Conservation (phyloP, 2,888 invertebrate species). For the Notodonta ziczac region DNA sequence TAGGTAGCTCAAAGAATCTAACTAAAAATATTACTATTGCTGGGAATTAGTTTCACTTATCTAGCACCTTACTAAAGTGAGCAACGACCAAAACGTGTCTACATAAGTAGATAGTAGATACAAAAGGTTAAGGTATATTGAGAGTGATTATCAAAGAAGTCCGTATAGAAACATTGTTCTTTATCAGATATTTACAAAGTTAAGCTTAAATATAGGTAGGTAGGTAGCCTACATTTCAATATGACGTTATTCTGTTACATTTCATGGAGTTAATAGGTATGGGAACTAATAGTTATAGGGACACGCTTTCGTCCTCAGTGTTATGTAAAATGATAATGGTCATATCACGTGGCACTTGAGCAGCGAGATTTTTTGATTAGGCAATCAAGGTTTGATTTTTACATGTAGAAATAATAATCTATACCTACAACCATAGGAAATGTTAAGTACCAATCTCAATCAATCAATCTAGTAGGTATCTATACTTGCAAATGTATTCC, state of each 20-base stretch:
- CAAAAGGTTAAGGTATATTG: conserved; percentile 70
- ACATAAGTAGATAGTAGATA: conserved; percentile 57
- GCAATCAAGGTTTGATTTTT: too few relatives aligned
- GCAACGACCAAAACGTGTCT: conserved; percentile 32
- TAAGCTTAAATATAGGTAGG: conserved; percentile 64
- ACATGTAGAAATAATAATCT: too few relatives aligned
- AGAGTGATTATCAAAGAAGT: conserved; percentile 72
- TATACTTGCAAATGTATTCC: too few relatives aligned
- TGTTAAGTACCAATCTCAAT: too few relatives aligned
- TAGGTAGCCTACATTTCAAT: conserved; percentile 54
- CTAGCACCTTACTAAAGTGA: conserved; percentile 69
- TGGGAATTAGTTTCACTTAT: conserved; percentile 30
- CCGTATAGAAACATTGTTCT: conserved; percentile 74
- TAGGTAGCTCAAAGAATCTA: conserved; percentile 65
- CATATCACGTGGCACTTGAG: too few relatives aligned
- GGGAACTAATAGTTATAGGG: conserved; percentile 16
- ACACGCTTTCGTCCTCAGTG: conserved; percentile 22
- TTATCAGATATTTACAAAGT: conserved; percentile 77
- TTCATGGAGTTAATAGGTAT: conserved; percentile 33
- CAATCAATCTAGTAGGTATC: too few relatives aligned
- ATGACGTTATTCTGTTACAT: conserved; percentile 42
- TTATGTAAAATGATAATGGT: conserved; percentile 21
- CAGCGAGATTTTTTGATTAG: too few relatives aligned
- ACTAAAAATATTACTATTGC: conserved; percentile 33
- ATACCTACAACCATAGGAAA: too few relatives aligned